phyloP scores from a whole-genome alignment of 2,113 vertebrate species.

The Syngnathus floridae region DNA sequence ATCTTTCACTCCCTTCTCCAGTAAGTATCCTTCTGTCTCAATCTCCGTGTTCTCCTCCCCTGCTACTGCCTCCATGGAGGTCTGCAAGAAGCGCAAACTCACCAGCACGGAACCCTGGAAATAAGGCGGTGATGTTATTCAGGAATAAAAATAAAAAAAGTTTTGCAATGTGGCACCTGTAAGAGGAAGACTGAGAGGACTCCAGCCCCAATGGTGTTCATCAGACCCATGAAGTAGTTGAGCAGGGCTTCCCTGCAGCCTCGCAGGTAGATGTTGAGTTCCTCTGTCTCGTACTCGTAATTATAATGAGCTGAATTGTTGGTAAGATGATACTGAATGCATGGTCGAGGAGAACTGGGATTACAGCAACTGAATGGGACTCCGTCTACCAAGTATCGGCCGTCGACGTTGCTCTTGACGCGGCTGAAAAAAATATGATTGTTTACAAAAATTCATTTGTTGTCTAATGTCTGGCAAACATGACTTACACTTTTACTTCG shows the following conservation, averaged over 20 bases:
- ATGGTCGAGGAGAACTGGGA: constrained; percentile 75
- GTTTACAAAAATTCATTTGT: background rate
- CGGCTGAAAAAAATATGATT: constrained; percentile 47
- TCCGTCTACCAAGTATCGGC: constrained; percentile 73
- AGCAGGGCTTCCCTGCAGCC: constrained; percentile 76
- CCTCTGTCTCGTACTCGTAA: constrained; percentile 75
- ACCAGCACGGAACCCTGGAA: constrained; percentile 71
- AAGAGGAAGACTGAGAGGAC: constrained; percentile 71
- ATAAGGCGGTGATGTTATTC: background rate
- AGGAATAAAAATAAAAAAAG: too few species aligned
- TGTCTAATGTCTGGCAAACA: background rate
- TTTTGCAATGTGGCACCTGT: constrained; percentile 56
- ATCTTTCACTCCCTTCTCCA: constrained; percentile 75
- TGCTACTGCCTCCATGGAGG: constrained; percentile 74
- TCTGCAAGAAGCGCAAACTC: constrained; percentile 81
- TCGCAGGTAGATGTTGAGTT: constrained; percentile 74
- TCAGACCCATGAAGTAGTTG: constrained; percentile 71
- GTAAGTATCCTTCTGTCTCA: constrained; percentile 79
- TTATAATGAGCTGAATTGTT: constrained; percentile 79
- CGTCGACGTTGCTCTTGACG: constrained; percentile 79
- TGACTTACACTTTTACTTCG: constrained; percentile 79
- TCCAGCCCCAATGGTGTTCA: constrained; percentile 72
- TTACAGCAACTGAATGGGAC: constrained; percentile 82
- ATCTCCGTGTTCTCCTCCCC: constrained; percentile 73
- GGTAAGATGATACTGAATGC: constrained; percentile 74